Evolutionary conservation across 2,797 vertebrate species (phyloP), one percentile per base, ranked within the genome.

Genomic region (Tamandua tetradactyla): DNA sequence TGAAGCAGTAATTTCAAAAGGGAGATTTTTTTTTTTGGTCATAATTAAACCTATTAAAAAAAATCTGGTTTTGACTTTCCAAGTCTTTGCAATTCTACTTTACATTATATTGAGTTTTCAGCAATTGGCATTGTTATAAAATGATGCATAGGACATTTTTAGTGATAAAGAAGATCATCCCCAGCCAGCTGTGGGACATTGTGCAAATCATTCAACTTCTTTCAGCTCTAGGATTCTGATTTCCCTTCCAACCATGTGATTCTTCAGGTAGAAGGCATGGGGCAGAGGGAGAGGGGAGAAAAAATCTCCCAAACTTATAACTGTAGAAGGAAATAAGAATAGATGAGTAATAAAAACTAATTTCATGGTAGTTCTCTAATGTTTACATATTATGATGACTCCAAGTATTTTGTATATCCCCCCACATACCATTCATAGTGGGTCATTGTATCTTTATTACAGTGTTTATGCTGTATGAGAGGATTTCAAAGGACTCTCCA

Each of bases 341-440:
- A 78, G 95, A 87, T 95, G 84, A 93, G 75, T 96, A 95, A 94
- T 91, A 82, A 85, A 80, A 78, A 68, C 72, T 42, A 93, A 89
- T 94, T 89, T 97, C 84, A 76, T 86, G 74, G 81, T 92, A n/a
- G 42, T 95, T 95, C 87, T 79, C 76, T 91, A 22, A 59, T 94
- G 93, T 95, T 94, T 97, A 88, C 61, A 78, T 96, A 81, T 89
- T 79, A 81, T 66, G 76, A 96, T 95, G 89, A 78, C 69, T 91
- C 84, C 79, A 82, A 89, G 59, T 91, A 74, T 83, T 71, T 92
- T 96, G 82, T 87, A 47, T 95, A 72, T 97, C 74, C 87, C 55
- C 82, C 85, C 59, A 95, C 87, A 66, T 95, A 94, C 71, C 87
- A 66, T 96, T 95, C 82, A 32, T 44, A 72, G 55, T 91, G 87